These are phyloP conservation scores for Hemistola chrysoprasaria DNA, from an alignment of 2,888 invertebrate genomes.

Conservation along the genomic window DNA sequence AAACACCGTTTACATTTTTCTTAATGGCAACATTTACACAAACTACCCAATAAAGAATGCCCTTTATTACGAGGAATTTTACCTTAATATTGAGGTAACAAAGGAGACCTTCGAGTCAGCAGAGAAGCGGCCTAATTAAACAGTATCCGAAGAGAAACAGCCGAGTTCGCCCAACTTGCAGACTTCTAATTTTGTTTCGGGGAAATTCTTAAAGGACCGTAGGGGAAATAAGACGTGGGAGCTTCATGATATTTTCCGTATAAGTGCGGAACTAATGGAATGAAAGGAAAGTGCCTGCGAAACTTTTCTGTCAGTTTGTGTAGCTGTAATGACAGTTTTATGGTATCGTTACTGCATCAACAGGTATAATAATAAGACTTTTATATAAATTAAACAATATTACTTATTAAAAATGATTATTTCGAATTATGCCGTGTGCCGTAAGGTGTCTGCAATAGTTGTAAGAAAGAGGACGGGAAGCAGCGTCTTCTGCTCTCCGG, in stretches of 20 bases:
- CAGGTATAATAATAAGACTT: no score
- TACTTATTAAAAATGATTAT: no score
- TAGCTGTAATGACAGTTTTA: background rate
- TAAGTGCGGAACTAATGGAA: background rate
- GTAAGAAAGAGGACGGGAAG: no score
- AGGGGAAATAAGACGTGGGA: constrained; percentile 12
- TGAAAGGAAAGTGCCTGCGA: background rate
- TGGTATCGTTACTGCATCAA: no score
- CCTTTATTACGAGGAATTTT: no score
- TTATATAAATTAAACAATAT: no score
- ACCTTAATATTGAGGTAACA: constrained; percentile 5
- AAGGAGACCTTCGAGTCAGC: constrained; percentile 5
- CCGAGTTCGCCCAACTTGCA: constrained; percentile 10
- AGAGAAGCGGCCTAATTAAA: constrained; percentile 16
- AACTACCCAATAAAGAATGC: no score
- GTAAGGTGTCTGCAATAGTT: no score
- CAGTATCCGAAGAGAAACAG: constrained; percentile 11
- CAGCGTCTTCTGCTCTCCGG: no score
- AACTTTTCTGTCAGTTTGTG: background rate
- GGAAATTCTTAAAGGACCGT: constrained; percentile 8
- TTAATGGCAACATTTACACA: no score
- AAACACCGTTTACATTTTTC: no score
- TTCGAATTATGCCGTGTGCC: no score
- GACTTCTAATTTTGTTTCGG: constrained; percentile 16
- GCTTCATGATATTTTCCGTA: constrained; percentile 20